Percentiles rank a stretch among this genome's conserved stretches.
Evolutionary conservation across 2,113 vertebrate genomes (phyloP).

Genomic region (Oophaga pumilio): DNA sequence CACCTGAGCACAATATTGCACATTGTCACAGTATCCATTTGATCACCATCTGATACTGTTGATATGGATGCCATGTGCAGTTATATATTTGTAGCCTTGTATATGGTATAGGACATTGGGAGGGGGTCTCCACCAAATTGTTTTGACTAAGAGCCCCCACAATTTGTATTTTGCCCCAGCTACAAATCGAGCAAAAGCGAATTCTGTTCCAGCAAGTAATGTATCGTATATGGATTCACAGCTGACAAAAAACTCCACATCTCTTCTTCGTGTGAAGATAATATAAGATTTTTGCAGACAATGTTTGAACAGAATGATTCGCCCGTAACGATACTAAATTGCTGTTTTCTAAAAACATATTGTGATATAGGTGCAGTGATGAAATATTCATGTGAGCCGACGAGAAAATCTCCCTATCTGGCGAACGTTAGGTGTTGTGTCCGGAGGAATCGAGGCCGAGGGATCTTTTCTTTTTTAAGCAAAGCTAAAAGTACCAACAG

Average conservation of each 20-base stretch:
- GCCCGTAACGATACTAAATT: constrained; percentile 17
- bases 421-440: constrained; percentile 7
- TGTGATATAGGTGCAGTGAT: not conserved
- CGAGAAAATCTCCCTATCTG: constrained; percentile 21
- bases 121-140: no score
- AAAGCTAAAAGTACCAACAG: not conserved
- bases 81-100: no score
- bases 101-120: no score
- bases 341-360: constrained; percentile 18
- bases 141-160: no score
- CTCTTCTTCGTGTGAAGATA: not conserved
- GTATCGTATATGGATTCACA: no score
- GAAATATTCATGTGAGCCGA: constrained; percentile 32
- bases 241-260: not conserved
- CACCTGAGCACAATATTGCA: no score
- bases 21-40: no score
- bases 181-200: not conserved
- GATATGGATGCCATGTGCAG: no score
- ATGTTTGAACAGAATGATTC: not conserved
- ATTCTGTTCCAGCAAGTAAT: not conserved
- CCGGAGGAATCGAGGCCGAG: not conserved
- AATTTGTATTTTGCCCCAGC: not conserved
- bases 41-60: no score
- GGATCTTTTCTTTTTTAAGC: not conserved
- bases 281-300: not conserved